Conservation (phyloP, 2,113 vertebrate species). For the Ifrita kowaldi region DNA sequence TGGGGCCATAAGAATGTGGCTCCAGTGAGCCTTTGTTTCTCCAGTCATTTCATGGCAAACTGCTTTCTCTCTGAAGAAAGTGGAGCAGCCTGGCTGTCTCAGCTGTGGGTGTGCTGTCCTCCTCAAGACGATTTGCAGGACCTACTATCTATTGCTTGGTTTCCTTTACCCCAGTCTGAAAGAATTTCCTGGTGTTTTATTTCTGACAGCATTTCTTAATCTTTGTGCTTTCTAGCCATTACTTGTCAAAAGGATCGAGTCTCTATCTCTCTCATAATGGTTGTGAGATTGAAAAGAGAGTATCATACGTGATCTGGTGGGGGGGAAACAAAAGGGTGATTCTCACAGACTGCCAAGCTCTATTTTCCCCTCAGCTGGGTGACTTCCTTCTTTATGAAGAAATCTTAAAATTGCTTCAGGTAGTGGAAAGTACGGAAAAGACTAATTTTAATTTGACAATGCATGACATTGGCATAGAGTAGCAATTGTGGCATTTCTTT, state of each 20-base stretch:
- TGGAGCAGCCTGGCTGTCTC: not conserved
- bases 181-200: not conserved
- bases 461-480: not conserved
- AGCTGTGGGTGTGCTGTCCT: not conserved
- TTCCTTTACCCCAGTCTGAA: not conserved
- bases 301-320: fast-evolving
- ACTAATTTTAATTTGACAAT: not conserved
- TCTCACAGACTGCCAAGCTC: not conserved
- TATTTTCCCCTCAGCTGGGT: not conserved
- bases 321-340: not conserved
- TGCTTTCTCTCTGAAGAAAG: not conserved
- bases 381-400: not conserved
- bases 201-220: not conserved
- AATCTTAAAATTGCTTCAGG: not conserved
- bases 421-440: not conserved
- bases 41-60: not conserved
- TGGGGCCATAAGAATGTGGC: not conserved
- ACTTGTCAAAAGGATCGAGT: not conserved
- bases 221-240: not conserved
- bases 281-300: not conserved
- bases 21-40: not conserved
- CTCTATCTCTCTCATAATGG: not conserved
- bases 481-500: not conserved
- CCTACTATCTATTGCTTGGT: not conserved
- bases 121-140: not conserved